Conservation (phyloP, 2,888 invertebrate species). For the Phyllotreta striolata region DNA sequence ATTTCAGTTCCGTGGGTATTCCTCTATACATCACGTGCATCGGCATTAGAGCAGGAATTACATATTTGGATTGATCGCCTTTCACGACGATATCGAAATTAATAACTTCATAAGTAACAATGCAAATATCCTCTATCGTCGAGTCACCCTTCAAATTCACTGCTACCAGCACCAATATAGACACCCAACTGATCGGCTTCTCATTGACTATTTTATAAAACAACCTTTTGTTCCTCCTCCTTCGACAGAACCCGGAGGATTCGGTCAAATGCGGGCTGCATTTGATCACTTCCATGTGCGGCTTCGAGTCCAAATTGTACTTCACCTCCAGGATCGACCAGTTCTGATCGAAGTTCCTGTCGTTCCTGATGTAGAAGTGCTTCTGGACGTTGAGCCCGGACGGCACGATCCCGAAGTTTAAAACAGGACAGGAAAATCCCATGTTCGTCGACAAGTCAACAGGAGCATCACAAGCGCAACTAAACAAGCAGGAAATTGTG, state of each 20-base stretch:
- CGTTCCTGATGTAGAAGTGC: conserved; percentile 48
- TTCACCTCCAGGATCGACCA: conserved; percentile 53
- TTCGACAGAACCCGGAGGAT: conserved; percentile 29
- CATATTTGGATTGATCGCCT: conserved; percentile 45
- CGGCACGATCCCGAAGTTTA: conserved; percentile 51
- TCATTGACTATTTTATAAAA: conserved; percentile 39
- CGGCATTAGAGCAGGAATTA: conserved; percentile 51
- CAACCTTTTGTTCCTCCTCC: conserved; percentile 24
- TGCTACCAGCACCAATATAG: conserved; percentile 47
- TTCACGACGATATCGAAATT: conserved; percentile 49
- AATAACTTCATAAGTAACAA: conserved; percentile 51
- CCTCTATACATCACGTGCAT: conserved; percentile 53
- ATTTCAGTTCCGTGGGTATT: conserved; percentile 44
- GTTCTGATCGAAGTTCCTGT: conserved; percentile 38
- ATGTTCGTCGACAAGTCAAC: conserved; percentile 26
- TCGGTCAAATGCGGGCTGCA: conserved; percentile 28
- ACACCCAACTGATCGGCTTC: conserved; percentile 44
- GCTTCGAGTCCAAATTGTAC: conserved; percentile 44
- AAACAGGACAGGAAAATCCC: conserved; percentile 43
- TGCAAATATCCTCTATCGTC: conserved; percentile 45
- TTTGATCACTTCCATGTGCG: conserved; percentile 38
- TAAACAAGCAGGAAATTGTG: conserved; percentile 13
- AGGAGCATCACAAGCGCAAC: conserved; percentile 8
- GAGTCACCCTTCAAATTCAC: conserved; percentile 20
- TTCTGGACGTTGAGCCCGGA: conserved; percentile 42